These are phyloP conservation scores for Malachius bipustulatus DNA, from an alignment of 2,888 invertebrate genomes.

Conservation along the genomic window DNA sequence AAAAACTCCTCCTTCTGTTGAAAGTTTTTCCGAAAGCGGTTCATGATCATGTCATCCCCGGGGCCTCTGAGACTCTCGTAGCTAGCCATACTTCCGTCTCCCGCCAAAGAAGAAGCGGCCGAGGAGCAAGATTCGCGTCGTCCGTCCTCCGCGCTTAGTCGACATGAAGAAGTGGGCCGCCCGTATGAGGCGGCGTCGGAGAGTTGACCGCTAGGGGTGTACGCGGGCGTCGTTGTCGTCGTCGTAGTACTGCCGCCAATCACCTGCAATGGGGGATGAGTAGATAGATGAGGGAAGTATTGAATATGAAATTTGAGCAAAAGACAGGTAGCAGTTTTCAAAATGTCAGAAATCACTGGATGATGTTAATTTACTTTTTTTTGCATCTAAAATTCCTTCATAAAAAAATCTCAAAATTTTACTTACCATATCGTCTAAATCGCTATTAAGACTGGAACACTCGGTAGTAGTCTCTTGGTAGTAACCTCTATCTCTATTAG, in stretches of 20 bases:
- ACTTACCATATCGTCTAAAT: too few relatives aligned
- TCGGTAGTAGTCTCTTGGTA: too few relatives aligned
- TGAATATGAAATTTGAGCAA: too few relatives aligned
- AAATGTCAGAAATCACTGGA: too few relatives aligned
- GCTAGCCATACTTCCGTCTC: slow-evolving; percentile 54
- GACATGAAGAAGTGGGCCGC: slow-evolving; percentile 29
- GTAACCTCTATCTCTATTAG: too few relatives aligned
- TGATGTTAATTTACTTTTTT: too few relatives aligned
- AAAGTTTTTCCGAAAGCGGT: slow-evolving; percentile 68
- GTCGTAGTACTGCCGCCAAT: slow-evolving; percentile 8
- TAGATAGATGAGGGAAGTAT: too few relatives aligned
- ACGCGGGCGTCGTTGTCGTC: slow-evolving; percentile 23
- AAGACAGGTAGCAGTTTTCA: too few relatives aligned
- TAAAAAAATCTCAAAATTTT: too few relatives aligned
- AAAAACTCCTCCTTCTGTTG: slow-evolving; percentile 87
- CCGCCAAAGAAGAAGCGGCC: slow-evolving; percentile 48
- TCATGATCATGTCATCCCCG: slow-evolving; percentile 41
- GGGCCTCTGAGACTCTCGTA: slow-evolving; percentile 43
- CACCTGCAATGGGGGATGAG: too few relatives aligned
- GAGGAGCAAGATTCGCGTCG: slow-evolving; percentile 47
- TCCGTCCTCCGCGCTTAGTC: slow-evolving; percentile 38
- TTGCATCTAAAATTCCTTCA: too few relatives aligned
- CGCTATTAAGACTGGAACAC: too few relatives aligned
- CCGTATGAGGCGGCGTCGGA: slow-evolving; percentile 11
- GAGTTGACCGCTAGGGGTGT: slow-evolving; percentile 22